Conservation (phyloP, 1,140 invertebrate species). For the Drosophila serrata region DNA sequence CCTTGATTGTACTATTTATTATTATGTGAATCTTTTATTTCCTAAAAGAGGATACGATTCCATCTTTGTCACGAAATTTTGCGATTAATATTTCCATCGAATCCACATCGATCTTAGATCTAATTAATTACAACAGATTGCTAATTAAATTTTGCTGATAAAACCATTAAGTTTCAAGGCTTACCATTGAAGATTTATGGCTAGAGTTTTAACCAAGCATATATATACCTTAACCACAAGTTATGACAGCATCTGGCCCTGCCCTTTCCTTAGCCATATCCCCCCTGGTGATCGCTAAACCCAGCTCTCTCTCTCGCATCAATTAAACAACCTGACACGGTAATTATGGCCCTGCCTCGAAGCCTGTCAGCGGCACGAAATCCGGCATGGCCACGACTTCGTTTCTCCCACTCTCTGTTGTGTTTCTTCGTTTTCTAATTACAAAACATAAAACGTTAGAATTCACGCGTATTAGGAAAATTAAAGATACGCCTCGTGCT, state of each 20-base stretch:
- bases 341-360: slow-evolving; percentile 57
- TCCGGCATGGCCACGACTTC: slow-evolving; percentile 12
- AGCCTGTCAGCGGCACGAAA: slow-evolving; percentile 51
- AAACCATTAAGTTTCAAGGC: neutral
- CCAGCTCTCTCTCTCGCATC: slow-evolving; percentile 37
- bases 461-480: slow-evolving; percentile 84
- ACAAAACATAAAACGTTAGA: slow-evolving; percentile 80
- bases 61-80: neutral
- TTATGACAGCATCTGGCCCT: slow-evolving; percentile 49
- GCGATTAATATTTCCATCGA: neutral
- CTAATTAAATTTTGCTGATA: neutral
- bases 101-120: neutral
- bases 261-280: slow-evolving; percentile 2
- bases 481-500: slow-evolving; percentile 71
- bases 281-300: slow-evolving; percentile 34
- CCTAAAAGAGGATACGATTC: neutral
- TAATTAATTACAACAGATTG: slow-evolving; percentile 7
- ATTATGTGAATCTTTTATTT: neutral
- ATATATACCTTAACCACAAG: slow-evolving; percentile 20
- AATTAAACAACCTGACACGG: slow-evolving; percentile 77
- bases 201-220: neutral
- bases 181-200: neutral
- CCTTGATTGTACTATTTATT: neutral
- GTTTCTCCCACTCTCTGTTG: neutral
- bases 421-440: slow-evolving; percentile 68